phyloP scores from a whole-genome alignment of 2,888 invertebrate genomes.

The Oscheius onirici region DNA sequence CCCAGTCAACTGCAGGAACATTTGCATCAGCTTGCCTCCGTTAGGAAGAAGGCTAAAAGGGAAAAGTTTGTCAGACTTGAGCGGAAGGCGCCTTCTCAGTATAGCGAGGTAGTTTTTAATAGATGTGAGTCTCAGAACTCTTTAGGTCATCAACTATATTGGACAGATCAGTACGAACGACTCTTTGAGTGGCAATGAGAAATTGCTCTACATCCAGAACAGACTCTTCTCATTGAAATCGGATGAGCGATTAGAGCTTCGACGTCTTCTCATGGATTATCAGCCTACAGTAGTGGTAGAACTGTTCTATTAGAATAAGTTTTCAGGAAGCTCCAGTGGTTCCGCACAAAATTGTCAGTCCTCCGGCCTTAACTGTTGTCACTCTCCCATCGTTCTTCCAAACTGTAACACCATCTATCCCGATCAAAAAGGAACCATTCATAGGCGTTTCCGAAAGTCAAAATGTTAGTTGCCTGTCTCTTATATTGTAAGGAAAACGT shows the following conservation, averaged over 20 bases:
- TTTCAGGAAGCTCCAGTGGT: neutral
- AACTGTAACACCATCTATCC: neutral
- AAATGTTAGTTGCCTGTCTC: neutral
- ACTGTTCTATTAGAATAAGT: neutral
- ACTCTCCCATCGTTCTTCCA: neutral
- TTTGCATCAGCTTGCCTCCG: constrained; percentile 14
- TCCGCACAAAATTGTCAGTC: neutral
- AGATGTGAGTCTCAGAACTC: too few species aligned
- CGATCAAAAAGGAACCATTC: neutral
- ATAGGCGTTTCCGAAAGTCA: neutral
- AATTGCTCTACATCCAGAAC: constrained; percentile 10
- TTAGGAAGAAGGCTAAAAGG: constrained; percentile 18
- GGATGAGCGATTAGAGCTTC: neutral
- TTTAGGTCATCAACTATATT: constrained; percentile 22
- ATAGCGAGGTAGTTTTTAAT: neutral
- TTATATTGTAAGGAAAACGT: too few species aligned
- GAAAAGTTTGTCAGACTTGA: constrained; percentile 2
- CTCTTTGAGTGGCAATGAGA: constrained; percentile 35
- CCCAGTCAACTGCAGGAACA: constrained; percentile 10
- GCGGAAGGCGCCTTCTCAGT: neutral
- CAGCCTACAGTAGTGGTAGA: too few species aligned
- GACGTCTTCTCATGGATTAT: neutral
- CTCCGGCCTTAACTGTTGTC: neutral
- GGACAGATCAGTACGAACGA: constrained; percentile 16
- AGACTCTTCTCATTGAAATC: neutral